These are phyloP conservation scores for Schizopygopsis malacanthus DNA, from an alignment of 2,797 vertebrate species.

Conservation along the genomic window DNA sequence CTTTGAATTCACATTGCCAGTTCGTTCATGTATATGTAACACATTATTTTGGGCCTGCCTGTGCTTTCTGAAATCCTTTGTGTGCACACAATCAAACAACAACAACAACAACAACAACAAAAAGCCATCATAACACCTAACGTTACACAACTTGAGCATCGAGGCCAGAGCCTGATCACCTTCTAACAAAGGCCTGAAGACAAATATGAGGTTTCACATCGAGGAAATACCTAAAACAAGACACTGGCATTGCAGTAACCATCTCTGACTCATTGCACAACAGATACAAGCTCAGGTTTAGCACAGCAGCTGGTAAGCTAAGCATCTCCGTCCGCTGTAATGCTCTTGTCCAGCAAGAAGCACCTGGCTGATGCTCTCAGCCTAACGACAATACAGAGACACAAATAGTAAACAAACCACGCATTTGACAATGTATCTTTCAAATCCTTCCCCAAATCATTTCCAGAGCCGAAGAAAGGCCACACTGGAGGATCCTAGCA, in stretches of 20 bases:
- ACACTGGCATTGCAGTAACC: background rate
- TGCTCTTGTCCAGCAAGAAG: background rate
- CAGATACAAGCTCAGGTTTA: background rate
- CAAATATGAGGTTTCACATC: background rate
- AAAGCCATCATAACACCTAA: background rate
- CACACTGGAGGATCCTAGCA: background rate
- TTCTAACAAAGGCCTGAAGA: slow-evolving; percentile 13
- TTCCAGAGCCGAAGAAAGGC: background rate
- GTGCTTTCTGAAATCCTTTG: background rate
- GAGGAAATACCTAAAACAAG: background rate
- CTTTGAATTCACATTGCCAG: background rate
- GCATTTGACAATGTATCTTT: background rate
- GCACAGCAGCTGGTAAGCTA: slow-evolving; percentile 18
- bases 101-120: background rate
- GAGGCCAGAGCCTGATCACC: slow-evolving; percentile 12
- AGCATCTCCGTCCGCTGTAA: slow-evolving; percentile 3
- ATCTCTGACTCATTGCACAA: background rate
- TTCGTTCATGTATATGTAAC: background rate
- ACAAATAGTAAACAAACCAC: background rate
- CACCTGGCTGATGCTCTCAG: background rate
- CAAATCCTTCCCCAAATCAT: background rate
- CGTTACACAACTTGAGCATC: background rate
- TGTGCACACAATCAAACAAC: background rate
- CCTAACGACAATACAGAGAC: background rate
- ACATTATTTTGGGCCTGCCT: background rate